phyloP scores from a whole-genome alignment of 2,888 invertebrate species.

The Scaptomyza cyrtandrae region DNA sequence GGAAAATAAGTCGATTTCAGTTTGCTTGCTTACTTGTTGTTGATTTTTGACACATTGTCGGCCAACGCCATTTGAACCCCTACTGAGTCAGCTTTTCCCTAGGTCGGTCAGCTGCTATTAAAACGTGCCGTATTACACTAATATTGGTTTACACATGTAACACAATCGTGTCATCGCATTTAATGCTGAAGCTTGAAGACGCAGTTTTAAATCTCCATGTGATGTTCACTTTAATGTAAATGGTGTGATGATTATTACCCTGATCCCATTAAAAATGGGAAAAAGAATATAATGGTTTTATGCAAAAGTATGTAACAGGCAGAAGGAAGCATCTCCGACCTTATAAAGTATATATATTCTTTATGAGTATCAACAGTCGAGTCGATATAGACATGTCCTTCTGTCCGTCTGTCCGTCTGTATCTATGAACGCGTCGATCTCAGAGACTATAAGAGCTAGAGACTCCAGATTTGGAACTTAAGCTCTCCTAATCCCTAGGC shows the following conservation, averaged over 20 bases:
- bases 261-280: no score
- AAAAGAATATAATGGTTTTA: no score
- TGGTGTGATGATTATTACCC: constrained; percentile 10
- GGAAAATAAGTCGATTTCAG: constrained; percentile 55
- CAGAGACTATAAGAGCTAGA: no score
- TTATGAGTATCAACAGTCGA: no score
- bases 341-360: no score
- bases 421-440: no score
- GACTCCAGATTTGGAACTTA: no score
- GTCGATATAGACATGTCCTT: no score
- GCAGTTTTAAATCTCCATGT: constrained; percentile 10
- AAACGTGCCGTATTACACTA: constrained; percentile 33
- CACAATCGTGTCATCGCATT: constrained; percentile 25
- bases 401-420: no score
- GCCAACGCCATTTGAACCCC: constrained; percentile 41
- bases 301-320: no score
- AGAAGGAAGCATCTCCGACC: no score
- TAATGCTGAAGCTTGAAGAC: constrained; percentile 9
- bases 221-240: constrained; percentile 4
- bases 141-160: constrained; percentile 13
- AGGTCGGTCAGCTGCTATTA: neutral
- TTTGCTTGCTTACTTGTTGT: constrained; percentile 8
- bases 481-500: no score
- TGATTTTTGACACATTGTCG: constrained; percentile 13
- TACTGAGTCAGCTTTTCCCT: constrained; percentile 39